These are phyloP conservation scores for Myripristis jacobus DNA, from an alignment of 2,797 vertebrate species.

Conservation along the genomic window DNA sequence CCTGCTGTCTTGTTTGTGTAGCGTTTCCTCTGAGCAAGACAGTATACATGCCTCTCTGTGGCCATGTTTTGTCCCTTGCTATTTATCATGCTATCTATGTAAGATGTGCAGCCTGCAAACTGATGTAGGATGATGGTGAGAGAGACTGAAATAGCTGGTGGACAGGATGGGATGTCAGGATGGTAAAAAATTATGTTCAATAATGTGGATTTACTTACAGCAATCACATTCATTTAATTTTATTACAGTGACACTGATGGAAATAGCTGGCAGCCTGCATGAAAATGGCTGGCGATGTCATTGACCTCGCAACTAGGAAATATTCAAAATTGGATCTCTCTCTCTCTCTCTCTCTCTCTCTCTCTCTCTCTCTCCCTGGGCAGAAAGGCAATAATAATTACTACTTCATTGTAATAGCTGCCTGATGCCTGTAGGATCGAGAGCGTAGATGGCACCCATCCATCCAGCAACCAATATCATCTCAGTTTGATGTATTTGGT, in stretches of 20 bases:
- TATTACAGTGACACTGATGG: slow-evolving; percentile 58
- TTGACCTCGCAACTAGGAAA: slow-evolving; percentile 43
- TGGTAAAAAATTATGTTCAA: slow-evolving; percentile 23
- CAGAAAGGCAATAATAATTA: background rate
- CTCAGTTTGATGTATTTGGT: background rate
- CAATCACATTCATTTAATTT: slow-evolving; percentile 47
- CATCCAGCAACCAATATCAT: slow-evolving; percentile 2
- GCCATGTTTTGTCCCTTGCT: slow-evolving; percentile 21
- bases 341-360: background rate
- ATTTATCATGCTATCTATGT: slow-evolving; percentile 5
- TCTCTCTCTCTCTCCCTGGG: slow-evolving; percentile 1
- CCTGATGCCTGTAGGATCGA: background rate
- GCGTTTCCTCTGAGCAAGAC: background rate
- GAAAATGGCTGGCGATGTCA: slow-evolving; percentile 33
- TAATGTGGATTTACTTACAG: slow-evolving; percentile 63
- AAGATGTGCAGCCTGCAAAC: slow-evolving; percentile 1
- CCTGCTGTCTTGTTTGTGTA: background rate
- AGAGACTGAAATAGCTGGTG: background rate
- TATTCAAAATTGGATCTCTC: slow-evolving; percentile 27
- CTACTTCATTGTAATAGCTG: slow-evolving; percentile 1
- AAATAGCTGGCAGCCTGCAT: slow-evolving; percentile 44
- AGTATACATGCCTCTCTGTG: background rate
- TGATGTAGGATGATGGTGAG: slow-evolving; percentile 11
- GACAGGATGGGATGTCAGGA: slow-evolving; percentile 46
- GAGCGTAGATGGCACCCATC: background rate